A percentile compares a stretch with the other conserved stretches of the same genome.
Evolutionary conservation across 2,113 vertebrate species (phyloP).

Genomic region (Cromileptes altivelis): DNA sequence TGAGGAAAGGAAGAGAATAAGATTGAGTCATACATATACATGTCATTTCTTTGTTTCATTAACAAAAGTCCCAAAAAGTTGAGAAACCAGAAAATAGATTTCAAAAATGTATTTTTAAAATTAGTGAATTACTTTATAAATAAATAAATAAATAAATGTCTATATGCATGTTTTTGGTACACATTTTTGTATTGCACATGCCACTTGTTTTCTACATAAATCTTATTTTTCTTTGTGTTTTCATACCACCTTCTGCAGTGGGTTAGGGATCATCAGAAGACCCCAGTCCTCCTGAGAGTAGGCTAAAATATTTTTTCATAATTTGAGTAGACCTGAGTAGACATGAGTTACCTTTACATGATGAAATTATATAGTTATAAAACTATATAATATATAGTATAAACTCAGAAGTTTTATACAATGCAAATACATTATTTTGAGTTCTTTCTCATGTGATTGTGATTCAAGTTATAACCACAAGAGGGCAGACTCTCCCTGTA

Average conservation of each 20-base stretch:
- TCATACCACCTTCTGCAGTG: not conserved
- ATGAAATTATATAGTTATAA: not conserved
- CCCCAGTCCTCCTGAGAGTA: not conserved
- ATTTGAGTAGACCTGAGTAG: not conserved
- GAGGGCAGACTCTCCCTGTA: conserved; percentile 69
- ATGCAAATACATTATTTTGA: too few relatives aligned
- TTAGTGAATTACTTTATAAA: not conserved
- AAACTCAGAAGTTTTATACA: too few relatives aligned
- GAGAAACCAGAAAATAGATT: not conserved
- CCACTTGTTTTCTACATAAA: too few relatives aligned
- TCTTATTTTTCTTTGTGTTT: not conserved
- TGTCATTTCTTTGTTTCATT: not conserved
- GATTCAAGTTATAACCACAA: conserved; percentile 60
- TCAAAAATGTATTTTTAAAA: not conserved
- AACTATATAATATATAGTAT: too few relatives aligned
- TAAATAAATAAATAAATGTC: not conserved
- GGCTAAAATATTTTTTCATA: too few relatives aligned
- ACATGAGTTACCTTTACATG: not conserved
- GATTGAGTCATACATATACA: not conserved
- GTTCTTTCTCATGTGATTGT: conserved; percentile 22
- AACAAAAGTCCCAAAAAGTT: not conserved
- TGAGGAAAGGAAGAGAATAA: not conserved
- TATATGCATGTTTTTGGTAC: not conserved
- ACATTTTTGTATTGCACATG: not conserved
- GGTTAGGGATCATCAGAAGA: not conserved